Percentiles rank a stretch among this genome's conserved stretches.
phyloP scores from a whole-genome alignment of 2,113 vertebrate species.

The Plecotus auritus region DNA sequence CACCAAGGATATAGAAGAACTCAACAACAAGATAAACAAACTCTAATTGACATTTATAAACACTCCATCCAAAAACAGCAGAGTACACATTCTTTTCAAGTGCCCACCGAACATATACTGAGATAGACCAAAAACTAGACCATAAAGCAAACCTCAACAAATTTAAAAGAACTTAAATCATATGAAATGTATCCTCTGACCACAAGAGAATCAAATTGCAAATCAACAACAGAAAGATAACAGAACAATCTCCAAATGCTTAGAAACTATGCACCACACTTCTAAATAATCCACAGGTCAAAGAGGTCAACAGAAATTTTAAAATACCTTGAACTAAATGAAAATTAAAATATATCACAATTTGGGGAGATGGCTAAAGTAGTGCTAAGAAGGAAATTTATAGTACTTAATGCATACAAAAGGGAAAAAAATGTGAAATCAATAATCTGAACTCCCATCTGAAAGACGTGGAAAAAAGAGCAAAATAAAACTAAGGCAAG shows the following conservation, averaged over 20 bases:
- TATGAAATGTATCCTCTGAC: neutral
- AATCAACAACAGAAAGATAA: neutral
- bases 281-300: neutral
- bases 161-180: neutral
- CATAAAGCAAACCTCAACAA: neutral
- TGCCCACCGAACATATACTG: neutral
- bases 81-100: neutral
- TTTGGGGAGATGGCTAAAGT: neutral
- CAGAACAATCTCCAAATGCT: neutral
- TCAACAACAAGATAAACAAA: neutral
- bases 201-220: neutral
- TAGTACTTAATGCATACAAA: neutral
- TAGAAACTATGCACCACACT: neutral
- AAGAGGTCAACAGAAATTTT: neutral
- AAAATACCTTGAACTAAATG: neutral
- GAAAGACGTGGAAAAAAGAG: neutral
- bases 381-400: neutral
- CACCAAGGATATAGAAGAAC: neutral
- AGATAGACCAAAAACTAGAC: neutral
- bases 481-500: neutral
- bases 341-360: conserved; percentile 20
- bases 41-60: neutral
- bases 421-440: neutral
- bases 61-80: neutral
- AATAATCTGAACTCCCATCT: neutral